Conservation (phyloP, 2,888 invertebrate species). For the Dendrolimus houi region DNA sequence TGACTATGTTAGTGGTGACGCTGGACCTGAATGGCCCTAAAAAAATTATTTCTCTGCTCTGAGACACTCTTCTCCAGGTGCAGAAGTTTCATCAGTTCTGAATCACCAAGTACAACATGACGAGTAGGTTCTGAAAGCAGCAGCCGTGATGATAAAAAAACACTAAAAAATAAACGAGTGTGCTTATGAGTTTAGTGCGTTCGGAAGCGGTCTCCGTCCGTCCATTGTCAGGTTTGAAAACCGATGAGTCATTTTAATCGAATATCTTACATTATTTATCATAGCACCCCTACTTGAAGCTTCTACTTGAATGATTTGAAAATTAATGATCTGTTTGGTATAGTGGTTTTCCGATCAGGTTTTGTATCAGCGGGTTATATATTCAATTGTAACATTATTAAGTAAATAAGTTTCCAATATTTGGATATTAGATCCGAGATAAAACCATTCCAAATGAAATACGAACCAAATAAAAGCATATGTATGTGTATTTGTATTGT, state of each 20-base stretch:
- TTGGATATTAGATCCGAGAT: no score
- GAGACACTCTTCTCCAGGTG: no score
- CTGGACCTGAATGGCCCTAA: no score
- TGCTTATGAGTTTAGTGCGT: conserved; percentile 10
- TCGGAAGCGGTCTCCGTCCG: conserved; percentile 20
- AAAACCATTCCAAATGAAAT: no score
- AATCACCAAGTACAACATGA: conserved; percentile 14
- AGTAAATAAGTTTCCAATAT: no score
- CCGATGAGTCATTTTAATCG: conserved; percentile 57
- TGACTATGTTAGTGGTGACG: no score
- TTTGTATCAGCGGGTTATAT: no score
- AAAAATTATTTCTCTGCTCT: no score
- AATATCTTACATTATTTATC: conserved; percentile 47
- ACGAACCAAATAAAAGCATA: no score
- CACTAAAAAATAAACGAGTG: not conserved
- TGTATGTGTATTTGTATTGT: no score
- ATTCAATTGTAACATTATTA: no score
- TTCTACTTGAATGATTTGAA: not conserved
- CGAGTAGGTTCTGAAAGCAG: conserved; percentile 4
- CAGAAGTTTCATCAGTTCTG: not conserved
- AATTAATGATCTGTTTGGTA: not conserved
- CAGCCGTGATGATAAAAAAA: conserved; percentile 2
- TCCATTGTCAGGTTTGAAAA: conserved; percentile 27
- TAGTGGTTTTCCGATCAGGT: not conserved
- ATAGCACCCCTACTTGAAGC: conserved; percentile 19